Evolutionary conservation across 2,113 vertebrate genomes (phyloP), one percentile per base, ranked within the genome.

Genomic region (Heliornis fulica): DNA sequence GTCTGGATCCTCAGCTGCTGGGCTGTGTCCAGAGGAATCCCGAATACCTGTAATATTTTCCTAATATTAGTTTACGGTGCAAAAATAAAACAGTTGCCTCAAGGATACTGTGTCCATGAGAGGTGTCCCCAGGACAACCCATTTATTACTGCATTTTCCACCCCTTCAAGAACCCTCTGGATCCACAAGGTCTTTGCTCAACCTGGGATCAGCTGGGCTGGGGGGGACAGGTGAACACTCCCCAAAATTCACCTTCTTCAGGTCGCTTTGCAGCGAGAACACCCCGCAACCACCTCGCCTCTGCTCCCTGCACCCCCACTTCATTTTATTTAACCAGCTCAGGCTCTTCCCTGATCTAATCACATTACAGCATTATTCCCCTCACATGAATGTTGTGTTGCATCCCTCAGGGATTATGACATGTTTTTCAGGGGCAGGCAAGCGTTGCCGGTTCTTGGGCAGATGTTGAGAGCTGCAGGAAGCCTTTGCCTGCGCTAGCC

Each of bases 1-100:
- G 71, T 54, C 64, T 16, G 72, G 64, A 4, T 54, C 71, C 46
- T 88, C 92, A 71, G 83, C 94, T 89, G 92, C 89, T 11, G 1
- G 38, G 5, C 56, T 0, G 26, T 1, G 13, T 85, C 50, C 28
- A 0, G 36, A 84, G 91, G 61, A 88, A 83, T 46, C 94, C 89
- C 68, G 5, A 86, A 96, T 94, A 60, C 83, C 93, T 90, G 83
- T 68, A 68, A 95, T 90, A 64, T 53, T 95, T 96, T 83, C 89
- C 91, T 80, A 22, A 83, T 63, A 43, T 95, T 90, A 43, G 57
- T 48, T 92, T 64, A 63, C 93, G 7, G 0, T 29, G 86, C 75
- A 34, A 72, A 93, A 93, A 83, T 80, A 40, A 80, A 90, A 32
- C 86, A 36, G 66, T 69, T 60, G 60, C 91, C 94, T 76, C 75